phyloP scores from a whole-genome alignment of 2,888 invertebrate species.

The Heteropelma amictum region DNA sequence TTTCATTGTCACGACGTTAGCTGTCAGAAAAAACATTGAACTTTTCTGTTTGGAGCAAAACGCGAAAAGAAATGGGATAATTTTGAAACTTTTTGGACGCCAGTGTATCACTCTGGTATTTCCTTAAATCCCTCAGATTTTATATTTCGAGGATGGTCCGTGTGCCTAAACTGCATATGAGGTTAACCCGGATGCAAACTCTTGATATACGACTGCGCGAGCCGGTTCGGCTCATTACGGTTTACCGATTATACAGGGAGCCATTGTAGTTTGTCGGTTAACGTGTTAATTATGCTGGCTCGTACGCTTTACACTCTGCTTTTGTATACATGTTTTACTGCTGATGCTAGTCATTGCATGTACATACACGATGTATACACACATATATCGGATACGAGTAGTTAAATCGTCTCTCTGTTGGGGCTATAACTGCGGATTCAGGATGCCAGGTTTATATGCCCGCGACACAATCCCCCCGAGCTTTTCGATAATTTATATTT shows the following conservation, averaged over 20 bases:
- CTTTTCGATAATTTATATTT: conserved; percentile 50
- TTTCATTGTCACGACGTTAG: too few relatives aligned
- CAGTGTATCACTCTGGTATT: neutral
- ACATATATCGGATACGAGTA: conserved; percentile 13
- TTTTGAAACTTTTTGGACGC: neutral
- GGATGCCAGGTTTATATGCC: conserved; percentile 53
- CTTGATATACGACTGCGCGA: conserved; percentile 60
- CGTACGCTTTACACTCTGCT: conserved; percentile 32
- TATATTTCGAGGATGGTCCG: conserved; percentile 13
- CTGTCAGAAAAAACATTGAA: too few relatives aligned
- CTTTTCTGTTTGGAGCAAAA: neutral
- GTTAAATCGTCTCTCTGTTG: conserved; percentile 54
- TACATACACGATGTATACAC: neutral
- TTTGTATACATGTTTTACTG: conserved; percentile 15
- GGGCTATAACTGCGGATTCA: conserved; percentile 54
- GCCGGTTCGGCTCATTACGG: conserved; percentile 59
- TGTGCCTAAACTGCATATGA: neutral
- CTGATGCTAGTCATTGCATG: conserved; percentile 22
- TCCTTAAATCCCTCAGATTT: conserved; percentile 34
- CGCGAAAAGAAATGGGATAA: neutral
- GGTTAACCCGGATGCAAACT: conserved; percentile 60
- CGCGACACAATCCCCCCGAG: conserved; percentile 47
- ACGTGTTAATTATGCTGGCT: conserved; percentile 61
- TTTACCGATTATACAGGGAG: conserved; percentile 61
- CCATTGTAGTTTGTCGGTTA: conserved; percentile 62